Base-by-base conservation (phyloP, 2,797 vertebrate species). In the Emydoidea blandingii region DNA sequence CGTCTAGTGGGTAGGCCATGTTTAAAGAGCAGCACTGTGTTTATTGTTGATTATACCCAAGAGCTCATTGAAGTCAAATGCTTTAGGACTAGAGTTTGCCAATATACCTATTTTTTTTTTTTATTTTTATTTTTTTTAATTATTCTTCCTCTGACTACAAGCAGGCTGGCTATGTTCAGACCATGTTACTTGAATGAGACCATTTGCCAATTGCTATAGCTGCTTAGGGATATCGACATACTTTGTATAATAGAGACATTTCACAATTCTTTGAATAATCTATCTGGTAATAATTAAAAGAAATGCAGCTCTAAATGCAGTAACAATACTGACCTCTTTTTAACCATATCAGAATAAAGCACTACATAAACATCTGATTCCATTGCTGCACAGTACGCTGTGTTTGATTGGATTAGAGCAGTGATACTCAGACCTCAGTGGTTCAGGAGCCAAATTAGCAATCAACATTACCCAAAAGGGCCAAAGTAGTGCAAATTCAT, bases 341-440 rank as follows among this genome's bases (percentile, higher is more conserved):
- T 87, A 82, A 91, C 6, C 34, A 87, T 83, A 85, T 29, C n/a
- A 80, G 29, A 12, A 31, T n/a, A 53, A 0, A 1, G 76, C 12
- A 87, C 93, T 34, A 68, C 9, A 54, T 5, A 27, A 29, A 92
- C 91, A 94, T 78, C 72, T 31, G 12, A 78, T 49, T 78, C 44
- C 41, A 78, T 49, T 31, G 44, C 74, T 93, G 49, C 85, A 93
- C 59, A 68, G 12, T 50, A 31, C 15, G 62, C 29, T 34, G 19
- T 49, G 12, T 50, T 29, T 94, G 50, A 31, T 65, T 87, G 37
- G 84, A 59, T 41, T 2, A 78, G 56, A 86, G 59, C 59, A 34
- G 14, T 34, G 59, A 8, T 18, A 34, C 59, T 62, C 29, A 16
- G 59, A 62, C 3, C 14, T 62, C 31, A 62, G 31, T 34, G 31